Evolutionary conservation across 2,888 invertebrate species (phyloP).

Genomic region (Resseliella maxima): DNA sequence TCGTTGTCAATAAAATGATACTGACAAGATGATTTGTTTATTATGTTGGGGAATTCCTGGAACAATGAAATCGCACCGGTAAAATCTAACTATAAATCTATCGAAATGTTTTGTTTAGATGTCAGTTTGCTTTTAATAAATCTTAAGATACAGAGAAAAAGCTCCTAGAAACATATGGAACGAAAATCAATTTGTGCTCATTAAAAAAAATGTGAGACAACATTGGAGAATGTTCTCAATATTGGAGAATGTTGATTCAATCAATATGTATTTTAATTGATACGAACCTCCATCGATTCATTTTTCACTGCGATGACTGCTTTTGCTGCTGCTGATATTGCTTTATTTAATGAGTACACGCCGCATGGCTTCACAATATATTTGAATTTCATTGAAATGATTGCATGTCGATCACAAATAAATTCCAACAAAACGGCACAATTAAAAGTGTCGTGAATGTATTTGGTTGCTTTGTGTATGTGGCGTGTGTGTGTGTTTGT

Average conservation of each 20-base stretch:
- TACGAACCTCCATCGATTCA: too few relatives aligned
- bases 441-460: slow-evolving; percentile 10
- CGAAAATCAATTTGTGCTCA: background rate
- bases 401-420: slow-evolving; percentile 51
- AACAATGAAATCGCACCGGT: slow-evolving; percentile 53
- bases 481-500: too few relatives aligned
- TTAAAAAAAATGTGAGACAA: background rate
- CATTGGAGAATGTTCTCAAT: too few relatives aligned
- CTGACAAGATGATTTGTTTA: slow-evolving; percentile 3
- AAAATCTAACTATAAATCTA: background rate
- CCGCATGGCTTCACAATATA: background rate
- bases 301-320: too few relatives aligned
- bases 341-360: too few relatives aligned
- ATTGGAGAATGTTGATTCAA: too few relatives aligned
- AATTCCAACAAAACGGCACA: background rate
- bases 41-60: background rate
- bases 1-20: background rate
- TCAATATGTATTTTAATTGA: too few relatives aligned
- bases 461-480: slow-evolving; percentile 12
- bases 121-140: background rate
- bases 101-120: background rate
- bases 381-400: background rate
- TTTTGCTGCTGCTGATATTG: too few relatives aligned
- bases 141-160: background rate
- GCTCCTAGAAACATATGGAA: background rate